Evolutionary conservation across 2,888 invertebrate genomes (phyloP), one percentile per base, ranked within the genome.

Genomic region (Stegana nigrithorax): DNA sequence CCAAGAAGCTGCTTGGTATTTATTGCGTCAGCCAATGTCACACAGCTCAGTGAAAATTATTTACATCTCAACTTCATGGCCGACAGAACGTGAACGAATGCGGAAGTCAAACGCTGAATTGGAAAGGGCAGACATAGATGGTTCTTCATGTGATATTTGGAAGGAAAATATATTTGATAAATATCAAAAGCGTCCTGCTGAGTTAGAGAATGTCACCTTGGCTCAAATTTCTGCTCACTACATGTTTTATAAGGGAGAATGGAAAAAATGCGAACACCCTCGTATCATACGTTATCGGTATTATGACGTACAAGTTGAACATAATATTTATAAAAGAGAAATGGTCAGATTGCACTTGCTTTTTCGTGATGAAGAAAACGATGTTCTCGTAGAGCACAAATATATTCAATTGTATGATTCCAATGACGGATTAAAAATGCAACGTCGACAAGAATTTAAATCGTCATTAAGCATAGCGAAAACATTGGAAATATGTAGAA

Each of bases 11-110:
- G 68, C 64, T 51, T 66, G 66, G 66, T 68, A 66, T 56, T 63
- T 87, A 1, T 62, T 87, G 57, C 70, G 85, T 32, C 74, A 84
- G 64, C 84, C 84, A 10, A 87, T 86, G 85, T 81, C 80, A 14
- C 72, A 82, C 67, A 58, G 75, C 60, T 82, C 80, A 6, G 50
- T 63, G 42, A 62, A 67, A 42, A 61, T 83, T 60, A 74, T 74
- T 50, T 83, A 80, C 70, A 85, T 85, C 4, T 78, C 82, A 39
- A 85, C 83, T 27, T 66, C 80, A 19, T 83, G 81, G 82, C 85
- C 86, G 0, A 56, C 71, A 42, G 85, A 86, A 67, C 73, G 86
- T 56, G 80, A 73, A 57, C 10, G 81, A 62, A 36, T 8, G 5
- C 2, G 17, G 50, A 27, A 3, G 23, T 4, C 17, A 5, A 6